Conservation (phyloP, 1,140 invertebrate genomes). For the Oncopodura yosiiana region DNA sequence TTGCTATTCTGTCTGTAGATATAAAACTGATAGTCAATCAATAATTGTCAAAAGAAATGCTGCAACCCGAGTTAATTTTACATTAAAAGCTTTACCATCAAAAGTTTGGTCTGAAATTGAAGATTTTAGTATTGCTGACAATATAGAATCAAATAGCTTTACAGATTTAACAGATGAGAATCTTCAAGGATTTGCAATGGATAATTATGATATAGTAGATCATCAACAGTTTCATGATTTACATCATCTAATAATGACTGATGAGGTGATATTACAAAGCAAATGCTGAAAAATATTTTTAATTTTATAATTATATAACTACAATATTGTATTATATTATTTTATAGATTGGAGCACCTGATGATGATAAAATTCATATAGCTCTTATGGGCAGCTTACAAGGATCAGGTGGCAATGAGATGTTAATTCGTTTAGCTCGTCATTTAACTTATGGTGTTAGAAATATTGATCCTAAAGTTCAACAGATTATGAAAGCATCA, state of each 20-base stretch:
- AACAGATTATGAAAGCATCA: constrained; percentile 54
- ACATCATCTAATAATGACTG: constrained; percentile 29
- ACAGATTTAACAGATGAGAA: constrained; percentile 54
- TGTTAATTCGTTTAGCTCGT: constrained; percentile 66
- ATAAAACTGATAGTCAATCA: constrained; percentile 50
- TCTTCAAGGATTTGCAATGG: constrained; percentile 52
- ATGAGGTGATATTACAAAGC: constrained; percentile 11
- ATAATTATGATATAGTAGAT: constrained; percentile 44
- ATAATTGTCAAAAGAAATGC: constrained; percentile 54
- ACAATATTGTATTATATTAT: background rate
- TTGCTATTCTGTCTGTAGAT: constrained; percentile 43
- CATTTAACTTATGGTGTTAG: constrained; percentile 64
- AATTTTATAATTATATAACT: background rate
- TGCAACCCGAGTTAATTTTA: constrained; percentile 62
- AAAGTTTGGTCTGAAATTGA: constrained; percentile 65
- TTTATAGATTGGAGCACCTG: constrained; percentile 54
- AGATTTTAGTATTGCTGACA: constrained; percentile 55
- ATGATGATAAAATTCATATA: constrained; percentile 70
- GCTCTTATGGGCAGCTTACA: constrained; percentile 72
- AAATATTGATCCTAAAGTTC: constrained; percentile 53
- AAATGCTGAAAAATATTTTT: background rate
- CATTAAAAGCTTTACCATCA: constrained; percentile 61
- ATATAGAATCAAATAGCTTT: constrained; percentile 47
- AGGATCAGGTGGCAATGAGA: constrained; percentile 69
- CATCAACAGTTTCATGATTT: constrained; percentile 11